phyloP scores from a whole-genome alignment of 2,797 vertebrate genomes.

The Enteromius treurensis region DNA sequence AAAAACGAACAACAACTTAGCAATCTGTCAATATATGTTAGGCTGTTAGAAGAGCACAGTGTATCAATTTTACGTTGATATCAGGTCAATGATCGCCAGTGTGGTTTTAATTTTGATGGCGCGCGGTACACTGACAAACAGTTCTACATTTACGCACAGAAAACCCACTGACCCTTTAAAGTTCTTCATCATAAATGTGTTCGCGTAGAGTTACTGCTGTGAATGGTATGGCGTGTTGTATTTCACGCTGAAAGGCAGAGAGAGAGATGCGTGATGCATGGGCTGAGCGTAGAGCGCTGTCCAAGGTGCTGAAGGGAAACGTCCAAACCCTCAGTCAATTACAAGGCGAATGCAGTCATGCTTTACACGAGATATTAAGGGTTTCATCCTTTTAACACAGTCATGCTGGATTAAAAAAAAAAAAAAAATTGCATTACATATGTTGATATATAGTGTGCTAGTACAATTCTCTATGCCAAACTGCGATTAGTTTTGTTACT shows the following conservation, averaged over 20 bases:
- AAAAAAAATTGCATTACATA: not conserved
- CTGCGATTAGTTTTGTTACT: not conserved
- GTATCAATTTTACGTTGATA: not conserved
- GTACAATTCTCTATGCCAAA: not conserved
- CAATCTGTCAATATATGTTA: not conserved
- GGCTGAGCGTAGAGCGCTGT: constrained; percentile 63
- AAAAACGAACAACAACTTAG: not conserved
- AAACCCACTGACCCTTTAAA: constrained; percentile 1
- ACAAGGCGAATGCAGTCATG: constrained; percentile 56
- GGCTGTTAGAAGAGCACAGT: not conserved
- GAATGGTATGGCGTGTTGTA: constrained; percentile 49
- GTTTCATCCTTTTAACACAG: not conserved
- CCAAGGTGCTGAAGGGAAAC: constrained; percentile 75
- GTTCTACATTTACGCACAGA: not conserved
- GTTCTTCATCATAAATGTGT: constrained; percentile 16
- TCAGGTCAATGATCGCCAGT: not conserved
- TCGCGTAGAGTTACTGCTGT: constrained; percentile 37
- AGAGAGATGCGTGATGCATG: constrained; percentile 58
- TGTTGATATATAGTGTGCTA: not conserved
- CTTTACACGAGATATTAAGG: constrained; percentile 21
- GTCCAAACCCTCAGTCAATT: constrained; percentile 58
- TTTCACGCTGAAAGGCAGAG: constrained; percentile 53
- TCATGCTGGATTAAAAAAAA: not conserved
- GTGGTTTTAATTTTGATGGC: not conserved
- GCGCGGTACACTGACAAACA: not conserved